phyloP scores from a whole-genome alignment of 1,140 invertebrate genomes.

The Euwallacea fornicatus region DNA sequence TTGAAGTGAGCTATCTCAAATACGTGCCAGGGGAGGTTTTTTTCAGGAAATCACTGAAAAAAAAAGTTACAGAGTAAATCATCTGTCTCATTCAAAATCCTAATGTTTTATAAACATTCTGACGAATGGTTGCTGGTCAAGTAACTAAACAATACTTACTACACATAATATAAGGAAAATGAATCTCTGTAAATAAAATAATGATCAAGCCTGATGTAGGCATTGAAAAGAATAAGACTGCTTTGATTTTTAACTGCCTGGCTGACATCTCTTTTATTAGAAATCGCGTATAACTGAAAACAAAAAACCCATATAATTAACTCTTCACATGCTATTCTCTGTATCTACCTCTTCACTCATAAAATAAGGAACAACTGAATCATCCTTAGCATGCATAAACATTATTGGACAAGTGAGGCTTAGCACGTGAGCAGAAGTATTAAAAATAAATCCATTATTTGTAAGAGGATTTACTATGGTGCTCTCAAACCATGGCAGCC shows the following conservation, averaged over 20 bases:
- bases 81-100: not conserved
- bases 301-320: not conserved
- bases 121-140: not conserved
- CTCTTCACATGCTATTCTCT: not conserved
- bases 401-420: conserved; percentile 45
- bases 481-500: conserved; percentile 53
- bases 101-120: too few species aligned
- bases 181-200: conserved; percentile 43
- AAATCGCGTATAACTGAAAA: conserved; percentile 41
- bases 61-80: conserved; percentile 5
- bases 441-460: conserved; percentile 50
- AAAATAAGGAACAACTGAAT: conserved; percentile 46
- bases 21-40: not conserved
- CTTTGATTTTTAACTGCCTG: conserved; percentile 25
- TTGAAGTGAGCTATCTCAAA: conserved; percentile 36
- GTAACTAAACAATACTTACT: conserved; percentile 33
- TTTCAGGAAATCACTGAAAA: conserved; percentile 29
- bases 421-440: conserved; percentile 42
- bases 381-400: conserved; percentile 50
- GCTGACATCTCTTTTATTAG: conserved; percentile 19
- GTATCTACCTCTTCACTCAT: conserved; percentile 45
- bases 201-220: conserved; percentile 37
- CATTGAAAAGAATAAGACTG: conserved; percentile 37
- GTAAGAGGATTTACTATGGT: conserved; percentile 70
- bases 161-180: conserved; percentile 36